Conservation (phyloP, 2,888 invertebrate species). For the Drosophila gaucha region DNA sequence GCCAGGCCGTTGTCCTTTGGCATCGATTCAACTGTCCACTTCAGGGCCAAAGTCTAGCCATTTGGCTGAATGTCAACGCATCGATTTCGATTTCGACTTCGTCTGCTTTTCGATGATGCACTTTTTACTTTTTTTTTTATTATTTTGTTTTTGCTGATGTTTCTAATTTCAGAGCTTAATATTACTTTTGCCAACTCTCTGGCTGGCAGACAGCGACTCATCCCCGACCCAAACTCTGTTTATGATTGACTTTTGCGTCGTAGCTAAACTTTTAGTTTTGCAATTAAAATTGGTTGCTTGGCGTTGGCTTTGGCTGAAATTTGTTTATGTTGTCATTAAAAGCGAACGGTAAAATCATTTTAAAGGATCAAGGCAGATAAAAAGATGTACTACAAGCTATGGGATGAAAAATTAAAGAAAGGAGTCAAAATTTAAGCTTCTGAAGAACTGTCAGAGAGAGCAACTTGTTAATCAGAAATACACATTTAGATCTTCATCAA, state of each 20-base stretch:
- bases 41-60: slow-evolving; percentile 71
- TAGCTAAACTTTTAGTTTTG: slow-evolving; percentile 49
- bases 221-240: slow-evolving; percentile 29
- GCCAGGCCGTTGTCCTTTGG: slow-evolving; percentile 58
- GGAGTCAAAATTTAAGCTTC: not conserved
- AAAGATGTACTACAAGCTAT: not conserved
- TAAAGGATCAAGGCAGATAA: not conserved
- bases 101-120: slow-evolving; percentile 4
- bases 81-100: slow-evolving; percentile 55
- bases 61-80: slow-evolving; percentile 67
- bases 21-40: slow-evolving; percentile 70
- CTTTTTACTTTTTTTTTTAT: slow-evolving; percentile 12
- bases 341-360: not conserved
- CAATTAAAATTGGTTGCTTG: slow-evolving; percentile 63
- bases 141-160: slow-evolving; percentile 25
- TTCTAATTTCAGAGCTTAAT: slow-evolving; percentile 55
- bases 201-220: slow-evolving; percentile 32
- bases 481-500: too few species aligned
- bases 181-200: slow-evolving; percentile 72
- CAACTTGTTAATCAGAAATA: too few species aligned
- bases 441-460: too few species aligned
- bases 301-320: slow-evolving; percentile 18
- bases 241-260: slow-evolving; percentile 64
- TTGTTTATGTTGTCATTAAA: slow-evolving; percentile 15
- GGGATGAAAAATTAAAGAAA: too few species aligned